Conservation (phyloP, 2,113 vertebrate species). For the Macroglossus sobrinus region DNA sequence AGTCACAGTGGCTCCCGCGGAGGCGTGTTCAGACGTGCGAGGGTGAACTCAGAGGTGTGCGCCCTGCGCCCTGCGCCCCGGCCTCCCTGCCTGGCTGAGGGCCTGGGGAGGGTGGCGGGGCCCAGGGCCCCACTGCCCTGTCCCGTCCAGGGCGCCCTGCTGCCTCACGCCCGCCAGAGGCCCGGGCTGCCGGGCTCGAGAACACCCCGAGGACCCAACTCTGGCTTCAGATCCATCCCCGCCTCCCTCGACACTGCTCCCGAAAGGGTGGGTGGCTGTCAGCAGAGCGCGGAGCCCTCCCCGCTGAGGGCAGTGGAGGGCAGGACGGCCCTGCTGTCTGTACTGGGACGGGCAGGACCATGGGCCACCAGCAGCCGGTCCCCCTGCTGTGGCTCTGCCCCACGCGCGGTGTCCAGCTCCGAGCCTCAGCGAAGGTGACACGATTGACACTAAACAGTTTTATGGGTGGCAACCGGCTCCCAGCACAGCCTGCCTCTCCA, state of each 20-base stretch:
- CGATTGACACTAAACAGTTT: constrained; percentile 60
- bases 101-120: background rate
- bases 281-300: background rate
- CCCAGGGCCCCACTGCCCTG: background rate
- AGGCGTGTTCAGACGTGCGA: constrained; percentile 75
- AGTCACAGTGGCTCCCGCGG: constrained; percentile 80
- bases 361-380: background rate
- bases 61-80: no score
- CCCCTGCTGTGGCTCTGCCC: background rate
- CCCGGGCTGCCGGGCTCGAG: accelerated
- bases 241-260: background rate
- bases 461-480: constrained; percentile 27
- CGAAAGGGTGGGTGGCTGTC: background rate
- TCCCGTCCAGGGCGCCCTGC: background rate
- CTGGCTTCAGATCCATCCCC: background rate
- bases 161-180: accelerated
- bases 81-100: background rate
- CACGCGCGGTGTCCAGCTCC: background rate
- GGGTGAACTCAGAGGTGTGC: constrained; percentile 69
- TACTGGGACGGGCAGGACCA: background rate
- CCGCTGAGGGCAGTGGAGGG: background rate
- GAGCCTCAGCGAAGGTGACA: constrained; percentile 37
- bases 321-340: no score
- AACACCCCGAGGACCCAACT: background rate
- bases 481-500: background rate